Evolutionary conservation across 2,113 vertebrate genomes (phyloP).

Genomic region (Malurus cyaneus): DNA sequence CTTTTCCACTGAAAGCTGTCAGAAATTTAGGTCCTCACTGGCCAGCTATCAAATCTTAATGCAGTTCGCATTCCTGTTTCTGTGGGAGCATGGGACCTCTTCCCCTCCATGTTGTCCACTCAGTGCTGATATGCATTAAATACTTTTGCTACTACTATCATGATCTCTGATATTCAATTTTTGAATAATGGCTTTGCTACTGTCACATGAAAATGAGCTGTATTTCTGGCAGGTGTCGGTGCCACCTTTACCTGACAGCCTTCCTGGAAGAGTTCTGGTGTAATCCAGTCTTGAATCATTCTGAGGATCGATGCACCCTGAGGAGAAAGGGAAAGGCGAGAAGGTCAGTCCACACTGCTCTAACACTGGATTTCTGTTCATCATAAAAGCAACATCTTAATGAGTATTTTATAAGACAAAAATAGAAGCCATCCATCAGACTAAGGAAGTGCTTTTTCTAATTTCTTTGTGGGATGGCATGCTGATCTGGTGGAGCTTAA

Average conservation of each 20-base stretch:
- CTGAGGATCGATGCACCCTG: conserved; percentile 87
- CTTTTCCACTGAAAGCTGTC: neutral
- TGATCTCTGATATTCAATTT: neutral
- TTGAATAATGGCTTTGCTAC: neutral
- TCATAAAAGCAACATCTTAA: neutral
- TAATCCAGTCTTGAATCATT: conserved; percentile 86
- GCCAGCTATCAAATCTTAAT: neutral
- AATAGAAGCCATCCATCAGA: neutral
- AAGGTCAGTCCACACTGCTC: neutral
- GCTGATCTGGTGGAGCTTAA: neutral
- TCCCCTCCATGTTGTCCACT: neutral
- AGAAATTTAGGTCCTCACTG: neutral
- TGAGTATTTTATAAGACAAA: neutral
- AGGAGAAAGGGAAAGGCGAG: neutral
- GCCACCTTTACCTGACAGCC: conserved; percentile 79
- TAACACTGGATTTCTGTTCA: neutral
- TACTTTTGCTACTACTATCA: neutral
- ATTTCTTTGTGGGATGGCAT: neutral
- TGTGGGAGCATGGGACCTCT: neutral
- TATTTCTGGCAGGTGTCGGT: neutral
- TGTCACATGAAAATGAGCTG: neutral
- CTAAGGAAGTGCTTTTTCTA: neutral
- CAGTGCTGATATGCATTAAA: neutral
- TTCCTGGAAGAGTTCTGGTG: conserved; percentile 76
- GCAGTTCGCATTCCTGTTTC: neutral